Conservation (phyloP, 92 coral and sea anemone species). For the Porites cylindrica region DNA sequence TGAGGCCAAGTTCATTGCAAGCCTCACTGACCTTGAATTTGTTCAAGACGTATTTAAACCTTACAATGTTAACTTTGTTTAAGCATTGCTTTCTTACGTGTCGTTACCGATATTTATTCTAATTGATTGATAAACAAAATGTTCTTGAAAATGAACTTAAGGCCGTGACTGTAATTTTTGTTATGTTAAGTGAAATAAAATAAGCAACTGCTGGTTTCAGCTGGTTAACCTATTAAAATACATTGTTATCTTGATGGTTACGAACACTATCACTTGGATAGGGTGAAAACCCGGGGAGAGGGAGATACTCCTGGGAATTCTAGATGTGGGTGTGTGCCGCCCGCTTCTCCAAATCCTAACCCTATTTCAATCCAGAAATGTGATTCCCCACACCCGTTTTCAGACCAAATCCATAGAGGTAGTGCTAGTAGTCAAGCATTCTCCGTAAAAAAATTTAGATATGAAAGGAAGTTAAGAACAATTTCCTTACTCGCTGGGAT, state of each 20-base stretch:
- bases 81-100: background rate
- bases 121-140: background rate
- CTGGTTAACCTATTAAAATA: no score
- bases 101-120: background rate
- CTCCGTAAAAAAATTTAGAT: background rate
- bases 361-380: no score
- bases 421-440: slow-evolving; percentile 1
- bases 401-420: slow-evolving; percentile 4
- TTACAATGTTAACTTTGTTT: background rate
- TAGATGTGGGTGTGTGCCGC: background rate
- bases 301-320: slow-evolving; percentile 8
- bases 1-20: slow-evolving; percentile 8
- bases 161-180: background rate
- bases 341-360: no score
- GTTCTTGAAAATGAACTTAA: background rate
- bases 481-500: slow-evolving; percentile 1
- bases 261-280: background rate
- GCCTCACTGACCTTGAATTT: background rate
- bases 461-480: slow-evolving; percentile 10
- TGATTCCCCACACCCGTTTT: no score
- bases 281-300: background rate
- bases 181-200: slow-evolving; percentile 6
- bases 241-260: background rate
- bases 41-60: slow-evolving; percentile 1
- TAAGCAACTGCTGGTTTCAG: background rate